These are phyloP conservation scores for Platyscapa corneri DNA, from an alignment of 1,140 invertebrate genomes.

Conservation along the genomic window DNA sequence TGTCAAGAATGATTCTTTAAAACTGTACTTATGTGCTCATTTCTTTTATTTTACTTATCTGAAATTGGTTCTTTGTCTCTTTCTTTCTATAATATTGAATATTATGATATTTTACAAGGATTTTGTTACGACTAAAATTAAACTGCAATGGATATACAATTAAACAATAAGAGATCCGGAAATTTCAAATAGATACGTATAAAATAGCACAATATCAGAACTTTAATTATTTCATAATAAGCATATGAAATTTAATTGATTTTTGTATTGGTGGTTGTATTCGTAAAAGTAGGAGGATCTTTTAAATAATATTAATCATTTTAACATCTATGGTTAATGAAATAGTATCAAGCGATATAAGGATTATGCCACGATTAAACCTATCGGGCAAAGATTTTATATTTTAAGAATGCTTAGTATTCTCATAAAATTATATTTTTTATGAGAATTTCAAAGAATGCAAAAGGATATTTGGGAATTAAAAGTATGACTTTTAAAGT, in stretches of 20 bases:
- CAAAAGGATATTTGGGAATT: slow-evolving; percentile 22
- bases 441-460: slow-evolving; percentile 24
- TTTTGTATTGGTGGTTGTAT: too few relatives aligned
- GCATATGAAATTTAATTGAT: too few relatives aligned
- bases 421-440: neutral
- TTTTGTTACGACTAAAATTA: neutral
- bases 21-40: slow-evolving; percentile 34
- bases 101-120: neutral
- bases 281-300: too few relatives aligned
- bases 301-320: too few relatives aligned
- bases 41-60: slow-evolving; percentile 23
- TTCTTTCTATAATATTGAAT: neutral
- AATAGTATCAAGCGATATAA: neutral
- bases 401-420: too few relatives aligned
- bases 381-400: neutral
- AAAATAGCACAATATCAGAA: neutral
- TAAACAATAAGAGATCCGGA: neutral
- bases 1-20: slow-evolving; percentile 37
- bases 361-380: neutral
- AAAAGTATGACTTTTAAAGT: slow-evolving; percentile 18
- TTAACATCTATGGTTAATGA: too few relatives aligned
- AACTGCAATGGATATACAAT: too few relatives aligned
- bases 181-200: neutral
- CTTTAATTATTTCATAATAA: too few relatives aligned
- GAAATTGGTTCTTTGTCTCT: neutral